A percentile compares a stretch with the other conserved stretches of the same genome.
phyloP scores from a whole-genome alignment of 2,888 invertebrate genomes.

The Cataglyphis cursor region DNA sequence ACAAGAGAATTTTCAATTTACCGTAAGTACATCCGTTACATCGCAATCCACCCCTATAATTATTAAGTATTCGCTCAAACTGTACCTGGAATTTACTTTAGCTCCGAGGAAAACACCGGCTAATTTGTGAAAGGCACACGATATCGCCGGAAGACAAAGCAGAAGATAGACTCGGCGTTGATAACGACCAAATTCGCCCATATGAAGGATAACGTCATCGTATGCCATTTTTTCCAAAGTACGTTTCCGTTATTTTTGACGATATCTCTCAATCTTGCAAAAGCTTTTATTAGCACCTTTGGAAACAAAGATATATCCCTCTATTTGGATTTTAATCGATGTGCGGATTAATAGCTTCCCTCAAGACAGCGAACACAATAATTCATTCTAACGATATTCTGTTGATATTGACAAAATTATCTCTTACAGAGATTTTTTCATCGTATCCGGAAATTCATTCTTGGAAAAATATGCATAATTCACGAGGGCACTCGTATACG shows the following conservation, averaged over 20 bases:
- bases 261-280: not conserved
- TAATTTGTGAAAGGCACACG: constrained; percentile 92
- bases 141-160: constrained; percentile 91
- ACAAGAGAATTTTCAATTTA: constrained; percentile 52
- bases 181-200: constrained; percentile 92
- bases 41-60: not conserved
- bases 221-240: constrained; percentile 88
- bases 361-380: not conserved
- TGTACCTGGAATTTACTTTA: constrained; percentile 89
- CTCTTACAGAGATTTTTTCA: constrained; percentile 14
- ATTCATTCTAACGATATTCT: constrained; percentile 4
- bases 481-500: not conserved
- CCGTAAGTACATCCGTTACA: constrained; percentile 17
- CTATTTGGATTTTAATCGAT: not conserved
- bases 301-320: not conserved
- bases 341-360: not conserved
- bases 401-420: constrained; percentile 7
- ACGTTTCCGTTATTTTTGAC: not conserved
- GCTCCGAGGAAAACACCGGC: constrained; percentile 91
- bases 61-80: constrained; percentile 4
- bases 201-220: constrained; percentile 90
- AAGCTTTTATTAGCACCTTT: not conserved
- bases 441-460: not conserved
- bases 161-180: constrained; percentile 91
- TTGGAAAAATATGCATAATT: not conserved